Base-by-base conservation (phyloP, 2,113 vertebrate genomes). In the Thunnus thynnus region DNA sequence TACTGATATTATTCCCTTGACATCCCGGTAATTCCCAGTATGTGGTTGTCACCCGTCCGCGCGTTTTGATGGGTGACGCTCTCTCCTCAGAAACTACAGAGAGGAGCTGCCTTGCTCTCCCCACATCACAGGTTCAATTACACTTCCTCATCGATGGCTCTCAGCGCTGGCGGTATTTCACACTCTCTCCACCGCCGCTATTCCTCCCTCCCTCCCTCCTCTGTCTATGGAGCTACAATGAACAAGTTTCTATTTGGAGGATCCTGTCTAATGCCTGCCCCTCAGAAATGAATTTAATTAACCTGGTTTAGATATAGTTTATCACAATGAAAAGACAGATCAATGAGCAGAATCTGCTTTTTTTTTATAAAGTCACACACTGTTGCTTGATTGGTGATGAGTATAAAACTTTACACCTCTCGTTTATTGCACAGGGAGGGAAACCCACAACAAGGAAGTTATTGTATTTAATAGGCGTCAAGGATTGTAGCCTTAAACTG, bases 71-170 rank as follows among this genome's bases (percentile, higher is more conserved):
- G 54, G 32, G 63, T 36, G 58, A n/a, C 48, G 56, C 71, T 72
- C 62, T 13, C 50, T 58, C 8, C 36, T 16, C 60, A 4, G 68
- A 67, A 71, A 22, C 71, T 47, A 61, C 58, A 52, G 66, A 58
- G 58, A 54, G 13, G 70, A 65, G 60, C 57, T 12, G 55, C 44
- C 30, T 60, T 22, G 17, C 36, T 74, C 65, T 51, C 67, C 71
- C 72, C 57, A 20, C 75, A 22, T 25, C 8, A 22, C 85, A 78
- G 72, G 60, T 77, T 76, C 83, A 63, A 17, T 50, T 30, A 77
- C 79, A 89, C 90, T 92, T 92, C 91, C 91, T 93, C 88, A 36
- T 92, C 86, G 62, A 54, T 47, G 80, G 68, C 76, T 73, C 75
- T 55, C 32, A 27, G 72, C 75, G 50, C 76, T 75, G 72, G n/a